Evolutionary conservation across 2,797 vertebrate genomes (phyloP).

Genomic region (Margarornis squamiger): DNA sequence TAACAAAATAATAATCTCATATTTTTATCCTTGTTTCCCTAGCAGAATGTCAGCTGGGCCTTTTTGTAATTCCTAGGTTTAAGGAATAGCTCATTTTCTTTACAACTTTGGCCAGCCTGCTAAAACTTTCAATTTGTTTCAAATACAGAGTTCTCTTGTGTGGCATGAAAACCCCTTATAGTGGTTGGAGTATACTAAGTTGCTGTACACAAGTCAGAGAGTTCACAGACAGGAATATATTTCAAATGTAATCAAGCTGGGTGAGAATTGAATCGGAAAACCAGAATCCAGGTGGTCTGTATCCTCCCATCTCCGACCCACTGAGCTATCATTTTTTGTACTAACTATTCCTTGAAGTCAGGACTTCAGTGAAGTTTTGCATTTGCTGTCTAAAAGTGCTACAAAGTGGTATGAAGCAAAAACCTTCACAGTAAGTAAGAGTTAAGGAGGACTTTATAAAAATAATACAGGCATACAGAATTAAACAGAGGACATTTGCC

Average conservation of each 20-base stretch:
- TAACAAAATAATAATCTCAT: not conserved
- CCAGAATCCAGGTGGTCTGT: not conserved
- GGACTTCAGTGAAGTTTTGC: not conserved
- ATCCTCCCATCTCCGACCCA: not conserved
- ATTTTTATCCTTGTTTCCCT: not conserved
- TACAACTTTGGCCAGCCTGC: not conserved
- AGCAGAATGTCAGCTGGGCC: not conserved
- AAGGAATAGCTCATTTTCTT: not conserved
- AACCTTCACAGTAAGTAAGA: not conserved
- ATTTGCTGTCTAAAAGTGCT: not conserved
- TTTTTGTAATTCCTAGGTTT: not conserved
- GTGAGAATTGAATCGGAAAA: slow-evolving; percentile 8
- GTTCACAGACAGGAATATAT: not conserved
- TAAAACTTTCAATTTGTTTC: not conserved
- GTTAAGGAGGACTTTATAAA: not conserved
- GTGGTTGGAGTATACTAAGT: not conserved
- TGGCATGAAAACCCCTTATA: not conserved
- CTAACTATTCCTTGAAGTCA: not conserved
- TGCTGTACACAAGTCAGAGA: not conserved
- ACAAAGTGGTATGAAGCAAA: not conserved
- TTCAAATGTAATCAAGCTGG: slow-evolving; percentile 1
- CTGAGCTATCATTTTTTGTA: not conserved
- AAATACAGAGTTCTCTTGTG: not conserved
- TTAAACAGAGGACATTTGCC: not conserved
- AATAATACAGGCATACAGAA: not conserved